Percentiles rank a stretch among this genome's conserved stretches.
phyloP scores from a whole-genome alignment of 2,797 vertebrate species.

The Eulemur albifrons region DNA sequence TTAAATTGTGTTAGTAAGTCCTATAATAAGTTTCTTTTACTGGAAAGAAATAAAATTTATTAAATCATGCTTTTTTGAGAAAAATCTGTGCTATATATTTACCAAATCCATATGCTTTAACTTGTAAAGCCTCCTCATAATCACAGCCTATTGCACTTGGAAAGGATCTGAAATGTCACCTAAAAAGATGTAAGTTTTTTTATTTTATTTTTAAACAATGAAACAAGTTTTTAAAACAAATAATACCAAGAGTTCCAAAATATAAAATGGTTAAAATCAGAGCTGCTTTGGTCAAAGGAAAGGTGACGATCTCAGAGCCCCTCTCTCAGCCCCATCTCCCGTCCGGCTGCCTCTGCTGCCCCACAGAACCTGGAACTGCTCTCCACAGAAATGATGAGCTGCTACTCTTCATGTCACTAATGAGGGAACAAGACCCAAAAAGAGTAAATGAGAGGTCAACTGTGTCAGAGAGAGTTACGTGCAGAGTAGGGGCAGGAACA shows the following conservation, averaged over 20 bases:
- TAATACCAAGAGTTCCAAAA: background rate
- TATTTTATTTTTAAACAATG: conserved; percentile 6
- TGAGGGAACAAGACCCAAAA: background rate
- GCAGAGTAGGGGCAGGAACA: background rate
- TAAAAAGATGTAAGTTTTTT: background rate
- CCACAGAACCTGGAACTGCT: background rate
- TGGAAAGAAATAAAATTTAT: conserved; percentile 43
- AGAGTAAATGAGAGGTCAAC: background rate
- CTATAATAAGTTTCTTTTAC: conserved; percentile 41
- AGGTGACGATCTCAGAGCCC: background rate
- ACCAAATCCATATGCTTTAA: background rate
- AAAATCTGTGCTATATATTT: background rate
- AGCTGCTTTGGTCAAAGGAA: background rate
- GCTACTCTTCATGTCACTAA: background rate
- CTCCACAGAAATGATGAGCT: background rate
- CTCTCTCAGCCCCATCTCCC: background rate
- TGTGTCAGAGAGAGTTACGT: background rate
- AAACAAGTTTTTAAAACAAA: background rate
- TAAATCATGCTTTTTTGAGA: conserved; percentile 19
- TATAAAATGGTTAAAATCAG: background rate
- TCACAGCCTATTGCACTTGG: background rate
- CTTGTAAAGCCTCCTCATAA: conserved; percentile 7
- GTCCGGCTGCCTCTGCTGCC: background rate
- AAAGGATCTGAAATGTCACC: background rate
- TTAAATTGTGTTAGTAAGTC: conserved; percentile 30